Evolutionary conservation across 2,888 invertebrate genomes (phyloP), one percentile per base, ranked within the genome.

Genomic region (Hirtodrosophila trivittata): DNA sequence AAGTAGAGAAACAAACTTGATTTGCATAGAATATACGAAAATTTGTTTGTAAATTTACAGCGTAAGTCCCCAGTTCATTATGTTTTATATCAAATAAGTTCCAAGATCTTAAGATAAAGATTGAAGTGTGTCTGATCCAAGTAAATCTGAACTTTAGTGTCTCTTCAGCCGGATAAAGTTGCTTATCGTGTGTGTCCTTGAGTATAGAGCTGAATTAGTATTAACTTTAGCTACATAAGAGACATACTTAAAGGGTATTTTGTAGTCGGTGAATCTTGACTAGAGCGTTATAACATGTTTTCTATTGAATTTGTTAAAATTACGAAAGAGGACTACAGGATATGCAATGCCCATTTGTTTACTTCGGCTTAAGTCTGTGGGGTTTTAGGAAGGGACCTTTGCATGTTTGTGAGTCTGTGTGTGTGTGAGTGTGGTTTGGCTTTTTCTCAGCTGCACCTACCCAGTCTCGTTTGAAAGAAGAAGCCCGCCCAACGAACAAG

Each of bases 291-390:
- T n/a, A 28, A 7, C 1, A 7, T 28, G 28, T n/a, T 69, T 83
- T 70, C 80, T 78, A 83, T 83, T 80, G 80, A 83, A 80, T 78
- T 83, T 80, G 80, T 83, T 83, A 77, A 80, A 78, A 80, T 80
- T 47, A 73, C 62, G 51, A 66, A 49, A 58, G 62, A 62, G 62
- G 56, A 67, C 63, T 64, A 32, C 45, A 57, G 63, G 63, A 59
- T 66, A 71, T 66, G 63, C 58, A 60, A 60, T 54, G 65, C 56
- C 64, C 64, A 69, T 69, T 69, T 69, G 67, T 63, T 69, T 64
- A 54, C 64, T 55, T 68, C 64, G 54, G 54, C 50, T 59, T 35
- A 37, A 42, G 50, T 39, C 13, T 35, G 47, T 13, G 32, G 38
- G 52, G 47, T 35, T 35, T 21, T 32, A 1, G 38, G 12, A 18